A percentile compares a stretch with the other conserved stretches of the same genome.
Conservation (phyloP, 2,113 vertebrate genomes). For the Equus przewalskii region DNA sequence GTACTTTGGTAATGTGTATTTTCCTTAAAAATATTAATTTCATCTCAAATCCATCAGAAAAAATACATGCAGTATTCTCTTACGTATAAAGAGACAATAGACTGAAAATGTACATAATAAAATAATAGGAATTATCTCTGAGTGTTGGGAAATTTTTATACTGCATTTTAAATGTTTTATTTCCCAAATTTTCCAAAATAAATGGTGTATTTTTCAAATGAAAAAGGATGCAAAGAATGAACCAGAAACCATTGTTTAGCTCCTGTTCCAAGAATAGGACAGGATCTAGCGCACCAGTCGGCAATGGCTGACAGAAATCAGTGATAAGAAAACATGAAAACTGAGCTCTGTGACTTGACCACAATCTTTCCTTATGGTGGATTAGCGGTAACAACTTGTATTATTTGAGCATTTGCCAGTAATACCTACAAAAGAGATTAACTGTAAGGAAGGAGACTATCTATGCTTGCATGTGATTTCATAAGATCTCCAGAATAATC, state of each 20-base stretch:
- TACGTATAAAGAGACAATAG: not conserved
- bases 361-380: not conserved
- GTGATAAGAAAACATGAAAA: slow-evolving; percentile 44
- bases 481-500: slow-evolving; percentile 43
- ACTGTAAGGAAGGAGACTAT: slow-evolving; percentile 35
- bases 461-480: slow-evolving; percentile 44
- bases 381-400: slow-evolving; percentile 50
- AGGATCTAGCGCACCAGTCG: not conserved
- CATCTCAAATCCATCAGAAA: slow-evolving; percentile 54
- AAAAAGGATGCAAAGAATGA: not conserved
- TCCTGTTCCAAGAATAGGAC: not conserved
- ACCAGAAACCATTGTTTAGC: slow-evolving; percentile 14
- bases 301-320: slow-evolving; percentile 44
- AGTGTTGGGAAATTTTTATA: slow-evolving; percentile 28
- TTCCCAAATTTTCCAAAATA: slow-evolving; percentile 59
- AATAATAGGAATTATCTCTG: slow-evolving; percentile 30
- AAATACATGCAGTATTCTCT: not conserved
- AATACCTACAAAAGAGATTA: slow-evolving; percentile 55
- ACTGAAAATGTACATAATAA: not conserved
- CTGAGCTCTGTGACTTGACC: not conserved
- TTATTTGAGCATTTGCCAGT: slow-evolving; percentile 54
- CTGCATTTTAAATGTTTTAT: slow-evolving; percentile 12
- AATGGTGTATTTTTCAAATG: slow-evolving; percentile 36
- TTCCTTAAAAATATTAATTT: slow-evolving; percentile 66
- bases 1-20: slow-evolving; percentile 30